Conservation (phyloP, 2,113 vertebrate species). For the Chinchilla lanigera region DNA sequence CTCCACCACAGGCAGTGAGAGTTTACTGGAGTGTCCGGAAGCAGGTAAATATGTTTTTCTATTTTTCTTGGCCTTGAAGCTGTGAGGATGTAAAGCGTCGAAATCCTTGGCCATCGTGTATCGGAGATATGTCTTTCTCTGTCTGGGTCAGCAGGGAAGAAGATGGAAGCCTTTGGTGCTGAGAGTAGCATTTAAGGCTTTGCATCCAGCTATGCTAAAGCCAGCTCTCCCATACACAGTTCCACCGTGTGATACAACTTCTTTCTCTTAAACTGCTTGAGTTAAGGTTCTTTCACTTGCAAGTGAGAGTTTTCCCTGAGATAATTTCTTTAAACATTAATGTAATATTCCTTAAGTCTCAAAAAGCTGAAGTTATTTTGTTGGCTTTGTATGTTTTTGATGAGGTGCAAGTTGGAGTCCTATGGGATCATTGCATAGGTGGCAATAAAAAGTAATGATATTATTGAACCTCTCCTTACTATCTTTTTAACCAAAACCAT, state of each 20-base stretch:
- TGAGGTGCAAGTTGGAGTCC: neutral
- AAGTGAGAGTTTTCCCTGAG: constrained; percentile 23
- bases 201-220: neutral
- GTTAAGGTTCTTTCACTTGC: neutral
- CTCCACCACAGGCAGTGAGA: neutral
- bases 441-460: neutral
- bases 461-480: neutral
- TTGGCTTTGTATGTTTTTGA: neutral
- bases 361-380: neutral
- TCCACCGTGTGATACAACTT: neutral
- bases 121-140: neutral
- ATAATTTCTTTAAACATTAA: neutral
- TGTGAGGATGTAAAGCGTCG: neutral
- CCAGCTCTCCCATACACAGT: neutral
- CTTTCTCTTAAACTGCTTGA: neutral
- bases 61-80: neutral
- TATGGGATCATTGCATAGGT: neutral
- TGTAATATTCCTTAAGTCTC: constrained; percentile 27
- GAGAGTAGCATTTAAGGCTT: neutral
- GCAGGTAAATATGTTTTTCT: neutral
- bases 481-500: neutral
- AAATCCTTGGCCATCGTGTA: neutral
- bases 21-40: neutral
- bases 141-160: neutral
- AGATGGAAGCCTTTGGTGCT: neutral